phyloP scores from a whole-genome alignment of 2,797 vertebrate species.

The Brachymystax lenok region DNA sequence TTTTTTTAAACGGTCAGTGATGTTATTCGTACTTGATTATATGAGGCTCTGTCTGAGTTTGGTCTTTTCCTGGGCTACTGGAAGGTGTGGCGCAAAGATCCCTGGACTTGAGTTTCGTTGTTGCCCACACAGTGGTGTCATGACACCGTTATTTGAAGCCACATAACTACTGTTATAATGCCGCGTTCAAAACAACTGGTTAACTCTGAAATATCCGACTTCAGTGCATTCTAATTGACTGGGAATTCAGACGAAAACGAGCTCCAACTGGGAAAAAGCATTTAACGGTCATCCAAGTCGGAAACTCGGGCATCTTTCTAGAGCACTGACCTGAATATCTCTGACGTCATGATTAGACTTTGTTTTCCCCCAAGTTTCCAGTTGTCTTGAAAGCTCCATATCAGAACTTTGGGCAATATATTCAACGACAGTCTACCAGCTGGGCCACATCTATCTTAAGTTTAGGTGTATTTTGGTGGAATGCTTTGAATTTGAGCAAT shows the following conservation, averaged over 20 bases:
- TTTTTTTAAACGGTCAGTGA: background rate
- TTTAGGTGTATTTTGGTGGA: background rate
- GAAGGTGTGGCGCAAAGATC: constrained; percentile 26
- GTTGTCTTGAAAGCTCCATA: too few relatives aligned
- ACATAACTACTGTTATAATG: background rate
- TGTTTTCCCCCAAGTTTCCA: too few relatives aligned
- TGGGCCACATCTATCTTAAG: background rate
- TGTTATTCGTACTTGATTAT: constrained; percentile 22
- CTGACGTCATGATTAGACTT: too few relatives aligned
- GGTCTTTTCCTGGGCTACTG: background rate
- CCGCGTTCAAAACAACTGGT: too few relatives aligned
- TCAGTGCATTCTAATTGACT: too few relatives aligned
- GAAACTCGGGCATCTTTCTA: too few relatives aligned
- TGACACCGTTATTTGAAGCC: background rate
- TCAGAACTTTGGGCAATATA: too few relatives aligned
- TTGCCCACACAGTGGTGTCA: background rate
- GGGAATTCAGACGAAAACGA: too few relatives aligned
- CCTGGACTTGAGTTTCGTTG: background rate
- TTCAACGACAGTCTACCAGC: background rate
- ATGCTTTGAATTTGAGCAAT: background rate
- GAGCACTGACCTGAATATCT: too few relatives aligned
- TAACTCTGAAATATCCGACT: too few relatives aligned
- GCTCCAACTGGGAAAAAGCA: too few relatives aligned
- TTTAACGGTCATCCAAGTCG: too few relatives aligned
- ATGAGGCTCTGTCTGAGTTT: constrained; percentile 18